Evolutionary conservation across 2,888 invertebrate genomes (phyloP).

Genomic region (Eupelmus urozonus): DNA sequence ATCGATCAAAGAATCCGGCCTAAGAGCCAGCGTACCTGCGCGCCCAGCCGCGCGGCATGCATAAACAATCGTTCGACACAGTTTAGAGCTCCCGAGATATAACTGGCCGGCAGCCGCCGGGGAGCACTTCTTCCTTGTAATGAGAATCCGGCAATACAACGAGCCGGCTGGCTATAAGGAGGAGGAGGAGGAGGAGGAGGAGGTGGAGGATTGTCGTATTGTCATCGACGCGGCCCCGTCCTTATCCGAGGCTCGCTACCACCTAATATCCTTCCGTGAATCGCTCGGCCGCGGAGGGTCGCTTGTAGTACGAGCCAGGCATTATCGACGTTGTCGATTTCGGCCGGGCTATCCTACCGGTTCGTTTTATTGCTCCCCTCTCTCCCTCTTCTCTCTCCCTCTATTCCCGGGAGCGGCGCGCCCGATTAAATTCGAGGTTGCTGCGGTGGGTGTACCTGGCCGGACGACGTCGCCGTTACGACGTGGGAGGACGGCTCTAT

Average conservation of each 20-base stretch:
- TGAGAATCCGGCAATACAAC: neutral
- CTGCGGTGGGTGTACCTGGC: too few species aligned
- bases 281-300: neutral
- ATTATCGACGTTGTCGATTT: conserved; percentile 35
- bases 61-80: conserved; percentile 54
- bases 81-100: conserved; percentile 42
- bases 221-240: conserved; percentile 36
- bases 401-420: too few species aligned
- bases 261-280: conserved; percentile 50
- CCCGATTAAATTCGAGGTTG: too few species aligned
- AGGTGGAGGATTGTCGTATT: conserved; percentile 38
- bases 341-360: conserved; percentile 14
- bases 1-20: conserved; percentile 41
- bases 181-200: neutral
- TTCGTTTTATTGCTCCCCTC: neutral
- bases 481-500: too few species aligned
- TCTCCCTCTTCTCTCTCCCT: neutral
- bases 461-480: too few species aligned
- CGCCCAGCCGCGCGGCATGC: too few species aligned
- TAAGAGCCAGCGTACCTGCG: neutral
- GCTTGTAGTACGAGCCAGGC: neutral
- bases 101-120: conserved; percentile 24
- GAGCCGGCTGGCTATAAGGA: too few species aligned
- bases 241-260: conserved; percentile 37
- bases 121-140: too few species aligned